Evolutionary conservation across 2,797 vertebrate species (phyloP).

Genomic region (Eulemur rubriventer): DNA sequence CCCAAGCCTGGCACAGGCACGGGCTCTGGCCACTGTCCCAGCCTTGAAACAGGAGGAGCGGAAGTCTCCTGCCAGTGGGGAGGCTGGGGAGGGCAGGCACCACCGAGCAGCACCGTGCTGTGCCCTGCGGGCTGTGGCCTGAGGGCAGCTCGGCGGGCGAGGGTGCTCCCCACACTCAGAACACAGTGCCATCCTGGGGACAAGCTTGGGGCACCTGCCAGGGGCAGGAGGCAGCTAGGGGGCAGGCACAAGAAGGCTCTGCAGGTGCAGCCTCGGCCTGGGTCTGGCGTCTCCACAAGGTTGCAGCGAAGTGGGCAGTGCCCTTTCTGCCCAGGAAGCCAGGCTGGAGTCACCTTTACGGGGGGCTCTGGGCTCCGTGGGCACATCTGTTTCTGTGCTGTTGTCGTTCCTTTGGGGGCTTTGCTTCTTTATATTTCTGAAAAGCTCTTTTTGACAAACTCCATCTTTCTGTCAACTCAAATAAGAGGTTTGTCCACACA

Average conservation of each 20-base stretch:
- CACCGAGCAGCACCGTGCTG: rapidly evolving
- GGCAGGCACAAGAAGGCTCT: neutral
- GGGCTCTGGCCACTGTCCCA: conserved; percentile 60
- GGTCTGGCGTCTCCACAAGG: neutral
- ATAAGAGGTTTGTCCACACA: neutral
- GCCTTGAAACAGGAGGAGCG: conserved; percentile 52
- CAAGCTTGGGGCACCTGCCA: neutral
- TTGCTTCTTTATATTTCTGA: neutral
- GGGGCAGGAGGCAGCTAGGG: neutral
- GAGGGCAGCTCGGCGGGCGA: neutral
- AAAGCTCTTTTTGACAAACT: neutral
- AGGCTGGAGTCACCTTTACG: neutral
- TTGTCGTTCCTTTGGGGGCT: neutral
- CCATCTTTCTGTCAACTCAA: neutral
- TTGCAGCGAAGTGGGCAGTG: neutral
- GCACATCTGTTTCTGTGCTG: neutral
- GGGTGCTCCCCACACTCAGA: neutral
- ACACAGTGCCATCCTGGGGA: neutral
- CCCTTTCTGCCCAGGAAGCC: neutral
- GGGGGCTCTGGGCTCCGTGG: neutral
- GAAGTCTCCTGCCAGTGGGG: conserved; percentile 35
- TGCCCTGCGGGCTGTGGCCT: neutral
- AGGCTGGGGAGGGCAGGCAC: neutral
- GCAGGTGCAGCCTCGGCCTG: rapidly evolving
- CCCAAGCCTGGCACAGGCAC: neutral